A percentile compares a stretch with the other conserved stretches of the same genome.
phyloP scores from a whole-genome alignment of 2,797 vertebrate species.

The Florisuga fusca region DNA sequence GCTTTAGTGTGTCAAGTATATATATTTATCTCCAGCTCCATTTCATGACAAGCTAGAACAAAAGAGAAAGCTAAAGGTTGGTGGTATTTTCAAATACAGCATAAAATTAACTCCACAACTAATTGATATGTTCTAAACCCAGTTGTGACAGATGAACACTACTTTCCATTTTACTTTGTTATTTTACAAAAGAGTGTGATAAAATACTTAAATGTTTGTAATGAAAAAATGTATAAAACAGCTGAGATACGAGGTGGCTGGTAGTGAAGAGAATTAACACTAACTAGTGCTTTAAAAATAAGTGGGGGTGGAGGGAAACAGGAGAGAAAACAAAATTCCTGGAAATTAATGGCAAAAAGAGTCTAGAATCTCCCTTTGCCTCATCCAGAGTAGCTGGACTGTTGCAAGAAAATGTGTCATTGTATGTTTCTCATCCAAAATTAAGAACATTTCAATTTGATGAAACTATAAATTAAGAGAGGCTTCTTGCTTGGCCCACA shows the following conservation, averaged over 20 bases:
- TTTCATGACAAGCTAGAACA: background rate
- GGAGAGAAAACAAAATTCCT: background rate
- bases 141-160: background rate
- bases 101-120: background rate
- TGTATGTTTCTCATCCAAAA: background rate
- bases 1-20: background rate
- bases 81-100: background rate
- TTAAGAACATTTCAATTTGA: background rate
- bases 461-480: background rate
- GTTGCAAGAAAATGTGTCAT: background rate
- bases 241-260: background rate
- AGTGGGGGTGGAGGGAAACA: rapidly evolving
- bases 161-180: background rate
- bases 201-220: background rate
- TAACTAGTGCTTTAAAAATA: background rate
- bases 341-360: background rate
- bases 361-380: background rate
- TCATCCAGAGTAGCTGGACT: background rate
- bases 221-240: background rate
- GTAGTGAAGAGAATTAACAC: background rate
- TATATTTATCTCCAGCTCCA: background rate
- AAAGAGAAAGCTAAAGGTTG: background rate
- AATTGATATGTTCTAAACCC: background rate
- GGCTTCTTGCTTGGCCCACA: background rate
- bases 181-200: background rate